These are phyloP conservation scores for Lucilia sericata DNA, from an alignment of 1,140 invertebrate species.

Conservation along the genomic window DNA sequence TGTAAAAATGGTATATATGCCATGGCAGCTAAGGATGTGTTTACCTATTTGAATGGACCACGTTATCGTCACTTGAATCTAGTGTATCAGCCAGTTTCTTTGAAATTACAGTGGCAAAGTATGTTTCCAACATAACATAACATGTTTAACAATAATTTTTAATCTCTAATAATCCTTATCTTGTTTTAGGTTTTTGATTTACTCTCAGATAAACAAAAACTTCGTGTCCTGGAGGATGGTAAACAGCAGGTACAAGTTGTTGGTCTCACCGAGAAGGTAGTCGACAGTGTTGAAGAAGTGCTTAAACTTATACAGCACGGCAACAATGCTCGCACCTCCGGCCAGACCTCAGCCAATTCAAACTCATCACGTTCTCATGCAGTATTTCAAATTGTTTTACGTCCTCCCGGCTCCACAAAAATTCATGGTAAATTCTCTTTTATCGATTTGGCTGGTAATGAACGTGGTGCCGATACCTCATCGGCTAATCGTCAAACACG, in stretches of 20 bases:
- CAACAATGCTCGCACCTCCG: constrained; percentile 86
- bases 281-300: constrained; percentile 89
- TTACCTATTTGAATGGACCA: constrained; percentile 80
- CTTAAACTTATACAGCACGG: constrained; percentile 87
- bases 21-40: constrained; percentile 92
- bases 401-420: constrained; percentile 76
- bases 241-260: constrained; percentile 93
- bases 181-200: constrained; percentile 91
- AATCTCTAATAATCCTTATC: background rate
- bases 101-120: constrained; percentile 96
- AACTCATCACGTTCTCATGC: constrained; percentile 96
- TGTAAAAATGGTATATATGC: constrained; percentile 90
- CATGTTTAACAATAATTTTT: background rate
- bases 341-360: constrained; percentile 92
- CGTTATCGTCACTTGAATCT: constrained; percentile 86
- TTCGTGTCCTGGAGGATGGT: constrained; percentile 94
- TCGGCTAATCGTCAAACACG: constrained; percentile 94
- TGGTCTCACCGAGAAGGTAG: constrained; percentile 89
- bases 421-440: constrained; percentile 98
- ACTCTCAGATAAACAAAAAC: constrained; percentile 92
- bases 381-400: constrained; percentile 88
- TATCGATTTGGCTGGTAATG: constrained; percentile 98
- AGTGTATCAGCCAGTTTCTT: constrained; percentile 91
- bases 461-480: constrained; percentile 97
- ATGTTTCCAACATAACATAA: constrained; percentile 40